These are phyloP conservation scores for Corvus cornix DNA, from an alignment of 2,113 vertebrate genomes.

Conservation along the genomic window DNA sequence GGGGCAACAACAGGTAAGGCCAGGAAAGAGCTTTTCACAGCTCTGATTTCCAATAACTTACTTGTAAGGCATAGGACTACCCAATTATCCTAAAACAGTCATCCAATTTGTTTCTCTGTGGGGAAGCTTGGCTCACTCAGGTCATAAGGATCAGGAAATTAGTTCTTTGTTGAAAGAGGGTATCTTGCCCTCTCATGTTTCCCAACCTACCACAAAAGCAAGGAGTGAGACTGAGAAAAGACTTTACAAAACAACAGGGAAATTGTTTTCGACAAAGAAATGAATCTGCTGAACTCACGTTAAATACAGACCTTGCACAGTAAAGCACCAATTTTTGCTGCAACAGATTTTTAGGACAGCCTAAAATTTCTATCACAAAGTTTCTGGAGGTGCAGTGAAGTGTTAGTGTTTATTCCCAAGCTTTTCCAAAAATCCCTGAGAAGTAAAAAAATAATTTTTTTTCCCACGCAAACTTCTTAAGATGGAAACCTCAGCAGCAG, in stretches of 20 bases:
- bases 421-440: not conserved
- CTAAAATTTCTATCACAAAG: not conserved
- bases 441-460: not conserved
- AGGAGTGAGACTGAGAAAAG: not conserved
- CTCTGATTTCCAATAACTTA: conserved; percentile 55
- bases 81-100: conserved; percentile 67
- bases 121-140: conserved; percentile 32
- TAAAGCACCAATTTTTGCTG: not conserved
- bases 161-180: conserved; percentile 17
- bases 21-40: conserved; percentile 38
- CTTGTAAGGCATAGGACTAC: conserved; percentile 32
- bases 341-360: not conserved
- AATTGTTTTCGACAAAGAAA: not conserved
- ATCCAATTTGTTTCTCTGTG: conserved; percentile 68
- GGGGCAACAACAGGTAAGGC: conserved; percentile 34
- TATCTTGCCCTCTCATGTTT: conserved; percentile 48
- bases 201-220: conserved; percentile 22
- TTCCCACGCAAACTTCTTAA: conserved; percentile 4
- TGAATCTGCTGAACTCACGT: not conserved
- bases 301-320: not conserved
- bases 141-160: conserved; percentile 58
- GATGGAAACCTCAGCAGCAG: conserved; percentile 24
- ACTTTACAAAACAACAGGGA: not conserved
- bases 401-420: not conserved
- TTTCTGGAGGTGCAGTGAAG: not conserved